These are phyloP conservation scores for Campylomormyrus tamandua DNA, from an alignment of 2,113 vertebrate species.

Conservation along the genomic window DNA sequence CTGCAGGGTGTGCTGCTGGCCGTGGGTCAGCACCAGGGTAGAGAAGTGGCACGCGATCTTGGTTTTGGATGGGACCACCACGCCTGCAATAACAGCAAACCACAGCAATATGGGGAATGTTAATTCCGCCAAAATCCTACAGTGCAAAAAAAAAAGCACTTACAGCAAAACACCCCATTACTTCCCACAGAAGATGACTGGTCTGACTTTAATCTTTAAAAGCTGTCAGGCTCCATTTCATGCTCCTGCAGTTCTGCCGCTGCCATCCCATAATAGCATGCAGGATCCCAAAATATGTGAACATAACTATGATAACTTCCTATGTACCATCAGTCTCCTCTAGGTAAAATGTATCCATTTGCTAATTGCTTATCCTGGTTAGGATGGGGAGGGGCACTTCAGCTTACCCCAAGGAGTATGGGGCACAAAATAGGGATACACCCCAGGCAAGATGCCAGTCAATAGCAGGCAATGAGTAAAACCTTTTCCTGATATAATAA, in stretches of 20 bases:
- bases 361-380: not conserved
- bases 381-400: not conserved
- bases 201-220: not conserved
- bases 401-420: not conserved
- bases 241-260: not conserved
- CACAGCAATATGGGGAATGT: not conserved
- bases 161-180: not conserved
- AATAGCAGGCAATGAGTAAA: not conserved
- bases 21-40: slow-evolving; percentile 85
- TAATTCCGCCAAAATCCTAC: not conserved
- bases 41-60: slow-evolving; percentile 97
- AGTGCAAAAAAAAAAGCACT: not conserved
- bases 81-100: slow-evolving; percentile 63
- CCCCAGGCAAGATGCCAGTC: not conserved
- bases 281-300: not conserved
- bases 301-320: not conserved
- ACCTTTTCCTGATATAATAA: not conserved
- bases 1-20: slow-evolving; percentile 86
- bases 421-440: not conserved
- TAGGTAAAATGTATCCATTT: not conserved
- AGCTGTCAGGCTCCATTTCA: not conserved
- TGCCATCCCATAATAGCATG: not conserved
- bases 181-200: not conserved
- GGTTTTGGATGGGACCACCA: slow-evolving; percentile 93
- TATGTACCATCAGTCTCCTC: not conserved